Percentiles rank a stretch among this genome's conserved stretches.
Evolutionary conservation across 2,797 vertebrate species (phyloP).

Genomic region (Eurystomus glaucurus): DNA sequence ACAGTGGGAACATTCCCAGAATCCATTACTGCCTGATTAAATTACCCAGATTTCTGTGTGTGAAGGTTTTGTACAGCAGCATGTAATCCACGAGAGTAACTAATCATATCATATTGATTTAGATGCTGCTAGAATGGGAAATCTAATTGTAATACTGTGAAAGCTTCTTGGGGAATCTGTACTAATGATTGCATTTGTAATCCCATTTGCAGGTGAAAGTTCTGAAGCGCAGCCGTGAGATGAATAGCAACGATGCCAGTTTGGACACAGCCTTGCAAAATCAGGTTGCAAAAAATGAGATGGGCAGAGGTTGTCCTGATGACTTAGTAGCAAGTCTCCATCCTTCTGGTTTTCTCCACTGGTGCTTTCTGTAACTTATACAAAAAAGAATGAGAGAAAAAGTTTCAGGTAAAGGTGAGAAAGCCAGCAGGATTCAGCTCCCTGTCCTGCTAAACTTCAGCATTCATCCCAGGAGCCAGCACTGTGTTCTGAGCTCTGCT

Average conservation of each 20-base stretch:
- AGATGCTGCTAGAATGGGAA: conserved; percentile 86
- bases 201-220: conserved; percentile 86
- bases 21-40: conserved; percentile 87
- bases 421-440: neutral
- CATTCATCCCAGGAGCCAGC: neutral
- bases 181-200: conserved; percentile 87
- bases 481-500: neutral
- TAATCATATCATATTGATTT: conserved; percentile 89
- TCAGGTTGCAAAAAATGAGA: neutral
- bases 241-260: conserved; percentile 46
- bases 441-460: neutral
- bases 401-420: neutral
- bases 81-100: conserved; percentile 84
- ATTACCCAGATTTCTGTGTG: conserved; percentile 85
- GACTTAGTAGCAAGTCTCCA: neutral
- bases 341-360: neutral
- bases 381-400: neutral
- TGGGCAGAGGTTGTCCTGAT: neutral
- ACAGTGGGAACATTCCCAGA: conserved; percentile 83
- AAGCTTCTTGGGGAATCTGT: conserved; percentile 84
- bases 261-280: conserved; percentile 46
- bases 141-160: conserved; percentile 87
- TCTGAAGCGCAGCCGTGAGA: conserved; percentile 72
- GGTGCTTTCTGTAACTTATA: neutral
- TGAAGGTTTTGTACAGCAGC: conserved; percentile 84